Evolutionary conservation across 2,888 invertebrate species (phyloP).

Genomic region (Meteorus colon): DNA sequence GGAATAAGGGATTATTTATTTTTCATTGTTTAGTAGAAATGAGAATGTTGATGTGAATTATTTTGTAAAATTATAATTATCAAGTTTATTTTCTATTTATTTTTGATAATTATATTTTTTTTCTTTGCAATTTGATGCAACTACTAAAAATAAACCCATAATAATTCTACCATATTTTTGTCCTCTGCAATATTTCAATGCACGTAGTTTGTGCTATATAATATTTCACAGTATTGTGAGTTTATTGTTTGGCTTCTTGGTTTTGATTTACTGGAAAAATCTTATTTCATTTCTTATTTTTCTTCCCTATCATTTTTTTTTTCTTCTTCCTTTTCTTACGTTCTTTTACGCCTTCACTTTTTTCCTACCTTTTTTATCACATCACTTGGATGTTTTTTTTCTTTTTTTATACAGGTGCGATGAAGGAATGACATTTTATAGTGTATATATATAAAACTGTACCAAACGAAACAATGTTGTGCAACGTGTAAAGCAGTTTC

Average conservation of each 20-base stretch:
- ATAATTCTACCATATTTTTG: neutral
- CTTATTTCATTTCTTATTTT: conserved; percentile 6
- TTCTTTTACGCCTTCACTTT: neutral
- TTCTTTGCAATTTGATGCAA: too few relatives aligned
- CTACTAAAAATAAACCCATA: too few relatives aligned
- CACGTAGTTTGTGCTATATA: neutral
- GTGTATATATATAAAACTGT: conserved; percentile 22
- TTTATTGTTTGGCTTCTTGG: conserved; percentile 20
- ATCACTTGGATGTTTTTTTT: neutral
- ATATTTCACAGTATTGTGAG: conserved; percentile 6
- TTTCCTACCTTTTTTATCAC: conserved; percentile 6
- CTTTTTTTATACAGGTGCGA: conserved; percentile 13
- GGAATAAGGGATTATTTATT: too few relatives aligned
- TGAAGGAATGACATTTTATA: conserved; percentile 44
- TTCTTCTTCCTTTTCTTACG: neutral
- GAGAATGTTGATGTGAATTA: too few relatives aligned
- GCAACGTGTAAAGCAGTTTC: conserved; percentile 47
- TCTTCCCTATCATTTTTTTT: neutral
- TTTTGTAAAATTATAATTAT: too few relatives aligned
- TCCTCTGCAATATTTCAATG: conserved; percentile 4
- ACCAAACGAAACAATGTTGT: conserved; percentile 42
- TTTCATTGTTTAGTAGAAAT: too few relatives aligned
- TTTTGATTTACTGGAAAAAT: conserved; percentile 9
- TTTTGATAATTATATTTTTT: too few relatives aligned
- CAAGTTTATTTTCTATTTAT: too few relatives aligned